Conservation (phyloP, 23 tunicate species). For the Corella eumyota region DNA sequence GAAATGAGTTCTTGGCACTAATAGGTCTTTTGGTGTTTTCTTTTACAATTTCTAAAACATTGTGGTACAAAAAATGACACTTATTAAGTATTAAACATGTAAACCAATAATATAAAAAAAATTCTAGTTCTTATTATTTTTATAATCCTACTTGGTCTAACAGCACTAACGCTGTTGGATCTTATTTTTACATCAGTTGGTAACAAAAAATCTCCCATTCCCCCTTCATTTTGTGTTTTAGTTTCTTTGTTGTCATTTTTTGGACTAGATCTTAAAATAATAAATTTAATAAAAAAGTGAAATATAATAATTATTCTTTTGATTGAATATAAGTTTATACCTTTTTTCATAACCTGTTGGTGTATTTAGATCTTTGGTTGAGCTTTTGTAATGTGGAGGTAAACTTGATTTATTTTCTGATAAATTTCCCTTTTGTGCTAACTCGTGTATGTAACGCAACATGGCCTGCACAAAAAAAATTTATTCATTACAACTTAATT, state of each 20-base stretch:
- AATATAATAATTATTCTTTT: background rate
- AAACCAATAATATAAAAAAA: no score
- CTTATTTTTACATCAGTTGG: no score
- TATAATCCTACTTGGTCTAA: no score
- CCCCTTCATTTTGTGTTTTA: background rate
- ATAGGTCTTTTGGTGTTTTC: no score
- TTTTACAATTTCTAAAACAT: no score
- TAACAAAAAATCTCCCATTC: no score
- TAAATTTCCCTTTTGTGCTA: conserved; percentile 3
- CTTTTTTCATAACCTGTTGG: background rate
- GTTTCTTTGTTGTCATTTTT: background rate
- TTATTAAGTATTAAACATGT: no score
- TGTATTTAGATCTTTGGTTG: background rate
- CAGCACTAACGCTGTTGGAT: no score
- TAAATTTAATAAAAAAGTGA: no score
- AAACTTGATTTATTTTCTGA: conserved; percentile 1
- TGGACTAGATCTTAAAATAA: background rate
- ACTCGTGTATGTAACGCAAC: conserved; percentile 21
- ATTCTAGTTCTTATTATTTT: no score
- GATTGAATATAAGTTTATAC: background rate
- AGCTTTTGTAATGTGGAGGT: conserved; percentile 14
- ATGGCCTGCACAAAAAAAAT: conserved; percentile 12
- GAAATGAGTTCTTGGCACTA: no score
- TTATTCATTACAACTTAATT: background rate
- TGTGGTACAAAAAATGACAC: no score